These are phyloP conservation scores for Neoaliturus tenellus DNA, from an alignment of 2,888 invertebrate genomes.

Conservation along the genomic window DNA sequence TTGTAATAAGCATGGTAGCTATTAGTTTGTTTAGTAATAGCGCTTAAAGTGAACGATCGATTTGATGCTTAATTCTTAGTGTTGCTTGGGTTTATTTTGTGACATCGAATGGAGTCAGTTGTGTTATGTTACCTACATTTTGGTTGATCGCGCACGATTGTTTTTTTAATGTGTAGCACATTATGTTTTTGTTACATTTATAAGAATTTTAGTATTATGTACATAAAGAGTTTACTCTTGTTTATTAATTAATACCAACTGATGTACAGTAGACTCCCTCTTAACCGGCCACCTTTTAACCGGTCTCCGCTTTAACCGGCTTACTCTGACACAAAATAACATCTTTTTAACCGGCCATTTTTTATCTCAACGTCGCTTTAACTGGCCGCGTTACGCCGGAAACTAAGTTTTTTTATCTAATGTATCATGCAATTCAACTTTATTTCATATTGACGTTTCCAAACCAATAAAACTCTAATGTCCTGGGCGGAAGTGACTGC, in stretches of 20 bases:
- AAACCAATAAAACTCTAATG: too few relatives aligned
- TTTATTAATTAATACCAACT: slow-evolving; percentile 4
- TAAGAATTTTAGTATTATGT: slow-evolving; percentile 48
- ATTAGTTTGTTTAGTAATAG: neutral
- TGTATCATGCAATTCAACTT: too few relatives aligned
- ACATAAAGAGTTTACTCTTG: slow-evolving; percentile 44
- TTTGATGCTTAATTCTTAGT: neutral
- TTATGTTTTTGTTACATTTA: slow-evolving; percentile 34
- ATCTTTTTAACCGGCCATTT: too few relatives aligned
- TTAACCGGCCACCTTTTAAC: too few relatives aligned
- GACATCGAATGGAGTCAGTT: neutral
- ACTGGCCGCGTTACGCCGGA: too few relatives aligned
- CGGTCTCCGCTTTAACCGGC: too few relatives aligned
- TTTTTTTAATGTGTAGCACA: neutral
- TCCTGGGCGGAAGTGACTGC: too few relatives aligned
- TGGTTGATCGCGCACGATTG: neutral
- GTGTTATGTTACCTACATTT: slow-evolving; percentile 3
- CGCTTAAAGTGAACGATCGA: neutral
- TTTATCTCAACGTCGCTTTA: too few relatives aligned
- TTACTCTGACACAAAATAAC: too few relatives aligned
- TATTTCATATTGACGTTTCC: too few relatives aligned
- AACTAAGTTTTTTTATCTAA: too few relatives aligned
- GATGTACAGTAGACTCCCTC: too few relatives aligned
- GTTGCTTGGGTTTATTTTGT: neutral
- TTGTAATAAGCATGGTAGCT: neutral